Evolutionary conservation across 2,888 invertebrate species (phyloP).

Genomic region (Torymus auratus): DNA sequence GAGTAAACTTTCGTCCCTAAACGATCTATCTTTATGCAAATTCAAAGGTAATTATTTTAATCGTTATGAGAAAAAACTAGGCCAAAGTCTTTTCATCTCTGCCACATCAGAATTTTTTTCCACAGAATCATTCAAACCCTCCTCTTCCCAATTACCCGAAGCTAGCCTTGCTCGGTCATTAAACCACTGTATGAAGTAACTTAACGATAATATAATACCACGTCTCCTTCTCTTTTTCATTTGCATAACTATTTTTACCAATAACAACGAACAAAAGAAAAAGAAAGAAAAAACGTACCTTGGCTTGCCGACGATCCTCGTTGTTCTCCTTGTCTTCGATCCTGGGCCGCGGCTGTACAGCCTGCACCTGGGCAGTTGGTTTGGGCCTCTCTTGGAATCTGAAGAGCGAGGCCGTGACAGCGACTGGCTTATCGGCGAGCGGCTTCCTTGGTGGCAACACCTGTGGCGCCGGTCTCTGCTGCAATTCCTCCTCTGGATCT

Average conservation of each 20-base stretch:
- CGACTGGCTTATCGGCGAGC: constrained; percentile 63
- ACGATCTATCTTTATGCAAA: too few species aligned
- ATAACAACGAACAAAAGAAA: too few species aligned
- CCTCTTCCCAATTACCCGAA: not conserved
- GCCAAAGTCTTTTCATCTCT: not conserved
- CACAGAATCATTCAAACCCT: too few species aligned
- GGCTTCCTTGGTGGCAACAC: constrained; percentile 32
- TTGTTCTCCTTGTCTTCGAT: constrained; percentile 28
- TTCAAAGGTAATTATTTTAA: too few species aligned
- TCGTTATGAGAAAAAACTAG: not conserved
- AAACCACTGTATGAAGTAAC: too few species aligned
- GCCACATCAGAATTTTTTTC: too few species aligned
- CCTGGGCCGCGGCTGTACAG: constrained; percentile 32
- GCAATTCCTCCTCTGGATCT: constrained; percentile 16
- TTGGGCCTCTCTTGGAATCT: constrained; percentile 39
- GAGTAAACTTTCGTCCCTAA: too few species aligned
- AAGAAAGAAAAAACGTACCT: not conserved
- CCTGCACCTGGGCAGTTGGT: constrained; percentile 13
- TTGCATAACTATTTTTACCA: too few species aligned
- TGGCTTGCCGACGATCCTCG: not conserved
- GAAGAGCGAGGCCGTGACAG: constrained; percentile 76
- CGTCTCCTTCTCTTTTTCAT: too few species aligned
- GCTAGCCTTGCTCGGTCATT: too few species aligned
- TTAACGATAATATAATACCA: too few species aligned
- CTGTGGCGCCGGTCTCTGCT: not conserved